Conservation (phyloP, 2,888 invertebrate genomes). For the Amphipoea oculea region DNA sequence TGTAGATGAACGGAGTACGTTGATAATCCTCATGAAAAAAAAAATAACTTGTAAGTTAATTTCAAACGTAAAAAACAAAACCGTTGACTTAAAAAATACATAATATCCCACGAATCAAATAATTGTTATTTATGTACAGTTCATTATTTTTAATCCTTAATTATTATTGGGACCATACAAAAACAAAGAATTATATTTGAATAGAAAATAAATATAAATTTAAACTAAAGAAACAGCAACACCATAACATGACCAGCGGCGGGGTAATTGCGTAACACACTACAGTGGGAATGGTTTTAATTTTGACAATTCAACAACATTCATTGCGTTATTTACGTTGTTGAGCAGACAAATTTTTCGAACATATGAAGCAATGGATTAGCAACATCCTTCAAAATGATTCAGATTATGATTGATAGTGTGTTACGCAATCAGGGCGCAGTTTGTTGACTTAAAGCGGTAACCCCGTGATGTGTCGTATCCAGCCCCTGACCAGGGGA, state of each 20-base stretch:
- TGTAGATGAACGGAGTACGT: neutral
- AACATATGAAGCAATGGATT: no score
- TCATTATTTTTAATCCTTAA: neutral
- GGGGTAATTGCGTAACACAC: no score
- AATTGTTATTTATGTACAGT: neutral
- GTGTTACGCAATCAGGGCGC: neutral
- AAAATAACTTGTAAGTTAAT: neutral
- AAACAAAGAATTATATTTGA: neutral
- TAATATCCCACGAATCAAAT: neutral
- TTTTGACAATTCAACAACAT: no score
- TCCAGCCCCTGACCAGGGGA: slow-evolving; percentile 82
- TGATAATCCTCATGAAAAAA: neutral
- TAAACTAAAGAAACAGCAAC: slow-evolving; percentile 1
- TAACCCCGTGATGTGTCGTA: slow-evolving; percentile 80
- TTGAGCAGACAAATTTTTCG: no score
- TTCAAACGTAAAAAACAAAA: neutral
- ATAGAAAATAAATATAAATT: neutral
- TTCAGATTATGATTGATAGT: neutral
- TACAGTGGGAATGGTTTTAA: no score
- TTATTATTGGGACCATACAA: neutral
- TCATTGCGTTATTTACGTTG: no score
- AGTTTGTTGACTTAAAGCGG: slow-evolving; percentile 74
- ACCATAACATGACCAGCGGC: neutral
- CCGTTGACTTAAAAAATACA: neutral
- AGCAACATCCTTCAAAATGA: neutral